Evolutionary conservation across 35 echinoderm and acorn worm species (phyloP), one percentile per base, ranked within the genome.

Genomic region (Apostichopus parvimensis): DNA sequence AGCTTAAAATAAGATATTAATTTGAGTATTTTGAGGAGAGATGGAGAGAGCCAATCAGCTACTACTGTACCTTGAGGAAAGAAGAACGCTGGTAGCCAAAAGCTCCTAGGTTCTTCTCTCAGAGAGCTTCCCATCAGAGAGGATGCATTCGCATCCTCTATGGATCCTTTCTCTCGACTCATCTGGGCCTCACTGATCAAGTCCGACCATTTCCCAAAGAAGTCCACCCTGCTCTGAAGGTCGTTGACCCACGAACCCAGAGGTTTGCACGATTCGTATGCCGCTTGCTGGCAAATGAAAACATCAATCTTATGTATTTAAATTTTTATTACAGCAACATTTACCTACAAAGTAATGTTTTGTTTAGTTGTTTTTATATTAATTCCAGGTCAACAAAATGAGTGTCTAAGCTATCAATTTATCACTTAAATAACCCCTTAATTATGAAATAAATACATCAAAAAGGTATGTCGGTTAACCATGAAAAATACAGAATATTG

Each of bases 61-160:
- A 45, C 34, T 45, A 45, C 2, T 45, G 65, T 79, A 98, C 97
- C 97, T 91, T 98, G 97, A 25, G 97, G 97, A 64, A 98, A 98
- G 90, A 98, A 98, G 92, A 98, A 98, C 6, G 93, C 94, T 8
- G 97, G 92, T 15, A 98, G 83, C 96, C 96, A 98, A 81, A 98
- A 98, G 82, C 95, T 96, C 28, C 91, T 92, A 13, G 97, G 97
- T 52, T 95, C 84, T 79, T 96, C 93, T 54, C 76, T 83, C 25
- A 82, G 71, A 9, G 91, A 86, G 20, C 96, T 93, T 77, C 79
- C 91, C 57, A 64, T 77, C 9, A 91, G 53, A 15, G 61, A 73
- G 11, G 53, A 53, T 45, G 34, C 0, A 45, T 45, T 45, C 17
- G 17, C 78, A 20, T 88, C n/a, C 6, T 92, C 55, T 8, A 53